These are phyloP conservation scores for Cynopterus sphinx DNA, from an alignment of 2,797 vertebrate genomes.

Conservation along the genomic window DNA sequence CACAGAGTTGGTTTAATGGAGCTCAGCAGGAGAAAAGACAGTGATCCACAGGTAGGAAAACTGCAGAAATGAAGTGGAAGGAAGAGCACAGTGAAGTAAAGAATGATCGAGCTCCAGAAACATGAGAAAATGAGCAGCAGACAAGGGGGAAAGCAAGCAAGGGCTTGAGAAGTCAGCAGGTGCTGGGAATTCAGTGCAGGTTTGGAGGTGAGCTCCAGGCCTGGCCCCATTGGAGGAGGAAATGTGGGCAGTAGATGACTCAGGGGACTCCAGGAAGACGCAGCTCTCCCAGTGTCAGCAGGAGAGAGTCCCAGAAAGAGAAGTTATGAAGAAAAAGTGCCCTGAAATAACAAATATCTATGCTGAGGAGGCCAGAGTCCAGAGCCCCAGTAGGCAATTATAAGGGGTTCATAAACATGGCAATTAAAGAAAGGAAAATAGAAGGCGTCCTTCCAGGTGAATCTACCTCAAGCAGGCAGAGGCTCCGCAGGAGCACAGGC, in stretches of 20 bases:
- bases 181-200: background rate
- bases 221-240: background rate
- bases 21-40: background rate
- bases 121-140: background rate
- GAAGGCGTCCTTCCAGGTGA: background rate
- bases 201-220: background rate
- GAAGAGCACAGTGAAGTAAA: rapidly evolving
- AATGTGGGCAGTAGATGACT: background rate
- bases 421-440: conserved; percentile 38
- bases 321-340: background rate
- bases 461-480: background rate
- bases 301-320: background rate
- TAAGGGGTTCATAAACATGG: background rate
- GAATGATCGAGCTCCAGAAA: background rate
- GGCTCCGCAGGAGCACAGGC: background rate
- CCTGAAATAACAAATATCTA: conserved; percentile 25
- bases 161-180: no score
- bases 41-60: rapidly evolving
- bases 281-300: background rate
- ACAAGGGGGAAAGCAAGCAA: background rate
- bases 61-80: background rate
- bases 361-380: background rate
- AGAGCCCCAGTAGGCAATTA: background rate
- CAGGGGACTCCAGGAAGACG: background rate
- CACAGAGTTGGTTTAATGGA: background rate